A percentile compares a stretch with the other conserved stretches of the same genome.
phyloP scores from a whole-genome alignment of 2,888 invertebrate genomes.

The Plutella xylostella region DNA sequence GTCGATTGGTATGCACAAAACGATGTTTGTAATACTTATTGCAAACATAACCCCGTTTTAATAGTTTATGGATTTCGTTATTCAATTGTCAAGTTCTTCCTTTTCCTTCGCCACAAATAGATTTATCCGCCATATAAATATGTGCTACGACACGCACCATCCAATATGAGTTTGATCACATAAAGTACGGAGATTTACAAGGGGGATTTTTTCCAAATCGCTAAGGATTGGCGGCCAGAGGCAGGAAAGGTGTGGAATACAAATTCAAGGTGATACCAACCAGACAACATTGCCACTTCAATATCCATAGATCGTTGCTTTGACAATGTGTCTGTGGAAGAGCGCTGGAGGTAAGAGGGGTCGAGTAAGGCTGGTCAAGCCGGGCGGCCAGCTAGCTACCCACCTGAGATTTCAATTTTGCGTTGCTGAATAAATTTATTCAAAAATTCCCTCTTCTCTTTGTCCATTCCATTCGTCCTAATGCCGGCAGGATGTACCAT shows the following conservation, averaged over 20 bases:
- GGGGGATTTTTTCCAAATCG: constrained; percentile 42
- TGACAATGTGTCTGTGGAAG: not conserved
- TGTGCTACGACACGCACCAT: too few relatives aligned
- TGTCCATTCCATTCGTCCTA: constrained; percentile 29
- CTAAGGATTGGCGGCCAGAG: constrained; percentile 35
- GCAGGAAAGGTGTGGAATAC: constrained; percentile 42
- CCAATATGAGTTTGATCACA: constrained; percentile 14
- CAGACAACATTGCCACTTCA: constrained; percentile 26
- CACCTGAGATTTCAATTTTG: constrained; percentile 67
- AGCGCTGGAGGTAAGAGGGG: constrained; percentile 23
- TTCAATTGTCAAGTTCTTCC: too few relatives aligned
- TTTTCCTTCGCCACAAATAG: too few relatives aligned
- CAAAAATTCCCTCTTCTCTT: constrained; percentile 39
- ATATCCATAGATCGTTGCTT: constrained; percentile 19
- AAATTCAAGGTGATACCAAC: constrained; percentile 42
- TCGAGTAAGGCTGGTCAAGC: constrained; percentile 28
- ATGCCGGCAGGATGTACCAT: not conserved
- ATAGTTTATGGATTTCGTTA: too few relatives aligned
- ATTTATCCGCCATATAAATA: too few relatives aligned
- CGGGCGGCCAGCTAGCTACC: constrained; percentile 33
- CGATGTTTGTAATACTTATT: too few relatives aligned
- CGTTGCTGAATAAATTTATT: constrained; percentile 59
- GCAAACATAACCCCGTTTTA: too few relatives aligned
- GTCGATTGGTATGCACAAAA: too few relatives aligned
- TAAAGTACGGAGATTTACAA: constrained; percentile 29